Conservation (phyloP, 2,113 vertebrate species). For the Thalassoma bifasciatum region DNA sequence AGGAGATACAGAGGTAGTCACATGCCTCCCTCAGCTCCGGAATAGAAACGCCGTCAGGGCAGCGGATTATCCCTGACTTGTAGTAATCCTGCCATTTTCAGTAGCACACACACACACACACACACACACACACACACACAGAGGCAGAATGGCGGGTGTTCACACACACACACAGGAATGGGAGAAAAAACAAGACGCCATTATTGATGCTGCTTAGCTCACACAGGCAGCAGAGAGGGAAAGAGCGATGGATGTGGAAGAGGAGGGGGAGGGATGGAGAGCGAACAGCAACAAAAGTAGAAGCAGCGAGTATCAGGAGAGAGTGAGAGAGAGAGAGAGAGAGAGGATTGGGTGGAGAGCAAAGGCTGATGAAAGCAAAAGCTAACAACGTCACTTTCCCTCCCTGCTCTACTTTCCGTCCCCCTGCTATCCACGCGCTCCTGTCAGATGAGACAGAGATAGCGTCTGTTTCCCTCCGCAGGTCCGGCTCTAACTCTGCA, state of each 20-base stretch:
- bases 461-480: constrained; percentile 6
- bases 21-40: constrained; percentile 99
- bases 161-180: constrained; percentile 31
- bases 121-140: constrained; percentile 6
- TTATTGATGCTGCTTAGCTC: constrained; percentile 74
- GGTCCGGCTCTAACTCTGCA: not conserved
- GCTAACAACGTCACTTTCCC: constrained; percentile 39
- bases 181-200: constrained; percentile 75
- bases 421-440: constrained; percentile 2
- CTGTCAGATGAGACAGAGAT: constrained; percentile 1
- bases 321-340: not conserved
- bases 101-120: constrained; percentile 24
- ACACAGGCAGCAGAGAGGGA: not conserved
- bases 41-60: constrained; percentile 98
- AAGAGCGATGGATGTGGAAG: not conserved
- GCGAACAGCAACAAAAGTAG: constrained; percentile 23
- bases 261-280: constrained; percentile 19
- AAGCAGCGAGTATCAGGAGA: constrained; percentile 46
- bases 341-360: not conserved
- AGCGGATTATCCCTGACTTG: constrained; percentile 98
- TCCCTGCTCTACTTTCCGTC: constrained; percentile 37
- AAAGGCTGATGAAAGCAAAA: constrained; percentile 31
- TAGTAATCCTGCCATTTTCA: constrained; percentile 94
- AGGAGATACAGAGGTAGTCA: constrained; percentile 99
- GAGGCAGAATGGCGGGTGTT: constrained; percentile 27